Evolutionary conservation across 1,140 invertebrate genomes (phyloP), one percentile per base, ranked within the genome.

Genomic region (Globodera rostochiensis): DNA sequence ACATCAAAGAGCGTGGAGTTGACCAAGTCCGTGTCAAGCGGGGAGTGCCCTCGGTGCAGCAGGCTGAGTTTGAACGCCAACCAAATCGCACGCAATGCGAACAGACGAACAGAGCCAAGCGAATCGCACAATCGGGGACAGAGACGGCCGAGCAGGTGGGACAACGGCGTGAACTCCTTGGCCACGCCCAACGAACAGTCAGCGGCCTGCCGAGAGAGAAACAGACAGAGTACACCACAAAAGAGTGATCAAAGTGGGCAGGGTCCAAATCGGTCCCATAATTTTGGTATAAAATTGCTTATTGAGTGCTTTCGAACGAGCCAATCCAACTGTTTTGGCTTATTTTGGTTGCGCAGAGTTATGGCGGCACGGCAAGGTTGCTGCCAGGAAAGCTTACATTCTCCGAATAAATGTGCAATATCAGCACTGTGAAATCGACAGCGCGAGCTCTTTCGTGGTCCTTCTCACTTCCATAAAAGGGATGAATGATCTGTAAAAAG

Each of bases 41-140:
- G 84, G 4, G 88, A 79, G 50, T 84, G 85, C 13, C 89, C 87
- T 64, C 87, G 80, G 67, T 89, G 87, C 45, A 89, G 53, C 19
- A 89, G 73, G 3, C 74, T 80, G 21, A 89, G 79, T 47, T 84
- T 79, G 47, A 89, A 86, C 19, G 88, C 74, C 77, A 84, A 75
- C 79, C 86, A 83, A 53, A 90, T 85, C 11, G 88, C 87, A 46
- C 78, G 60, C 67, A 84, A 66, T 25, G 84, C 76, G 75, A 77
- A 57, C 64, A 74, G 66, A 15, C 88, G 87, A 73, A 89, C 88
- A 78, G 83, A 73, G 77, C 77, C 70, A 19, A 89, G 70, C n/a
- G 89, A 89, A 80, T 89, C 88, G n/a, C 81, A 81, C n/a, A 89
- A 77, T n/a, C 88, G 83, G 36, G 88, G 88, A 36, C 85, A 77